These are phyloP conservation scores for Pinna nobilis DNA, from an alignment of 1,140 invertebrate species.

Conservation along the genomic window DNA sequence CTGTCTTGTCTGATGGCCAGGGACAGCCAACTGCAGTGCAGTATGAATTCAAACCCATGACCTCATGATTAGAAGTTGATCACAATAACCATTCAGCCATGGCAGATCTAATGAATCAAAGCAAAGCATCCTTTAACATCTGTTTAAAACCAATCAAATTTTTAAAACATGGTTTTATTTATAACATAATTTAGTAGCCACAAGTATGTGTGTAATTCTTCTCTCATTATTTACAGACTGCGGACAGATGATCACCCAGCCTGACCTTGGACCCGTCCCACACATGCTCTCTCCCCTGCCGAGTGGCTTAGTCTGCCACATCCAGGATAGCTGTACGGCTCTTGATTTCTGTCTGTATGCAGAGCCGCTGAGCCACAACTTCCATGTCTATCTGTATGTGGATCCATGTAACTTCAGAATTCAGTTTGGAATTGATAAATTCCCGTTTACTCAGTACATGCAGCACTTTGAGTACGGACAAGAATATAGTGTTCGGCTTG, in stretches of 20 bases:
- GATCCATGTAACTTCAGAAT: slow-evolving; percentile 19
- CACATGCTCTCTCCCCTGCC: background rate
- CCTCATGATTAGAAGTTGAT: no score
- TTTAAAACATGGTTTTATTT: no score
- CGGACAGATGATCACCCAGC: background rate
- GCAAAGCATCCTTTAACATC: no score
- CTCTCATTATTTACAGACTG: background rate
- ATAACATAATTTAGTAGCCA: no score
- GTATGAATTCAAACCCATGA: no score
- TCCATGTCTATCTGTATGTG: slow-evolving; percentile 6
- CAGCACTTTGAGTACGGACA: background rate
- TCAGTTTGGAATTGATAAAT: slow-evolving; percentile 21
- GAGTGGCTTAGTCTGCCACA: slow-evolving; percentile 12
- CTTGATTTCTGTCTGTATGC: background rate
- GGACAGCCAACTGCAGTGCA: no score
- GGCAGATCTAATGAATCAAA: no score
- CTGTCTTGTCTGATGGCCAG: no score
- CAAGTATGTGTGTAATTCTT: no score
- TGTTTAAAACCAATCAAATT: no score
- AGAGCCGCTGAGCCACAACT: slow-evolving; percentile 14
- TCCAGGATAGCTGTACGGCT: slow-evolving; percentile 12
- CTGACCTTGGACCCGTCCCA: background rate
- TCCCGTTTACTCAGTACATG: slow-evolving; percentile 11
- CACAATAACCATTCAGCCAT: no score
- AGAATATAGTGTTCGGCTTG: slow-evolving; percentile 6